Evolutionary conservation across 2,888 invertebrate genomes (phyloP).

Genomic region (Lasioglossum morio): DNA sequence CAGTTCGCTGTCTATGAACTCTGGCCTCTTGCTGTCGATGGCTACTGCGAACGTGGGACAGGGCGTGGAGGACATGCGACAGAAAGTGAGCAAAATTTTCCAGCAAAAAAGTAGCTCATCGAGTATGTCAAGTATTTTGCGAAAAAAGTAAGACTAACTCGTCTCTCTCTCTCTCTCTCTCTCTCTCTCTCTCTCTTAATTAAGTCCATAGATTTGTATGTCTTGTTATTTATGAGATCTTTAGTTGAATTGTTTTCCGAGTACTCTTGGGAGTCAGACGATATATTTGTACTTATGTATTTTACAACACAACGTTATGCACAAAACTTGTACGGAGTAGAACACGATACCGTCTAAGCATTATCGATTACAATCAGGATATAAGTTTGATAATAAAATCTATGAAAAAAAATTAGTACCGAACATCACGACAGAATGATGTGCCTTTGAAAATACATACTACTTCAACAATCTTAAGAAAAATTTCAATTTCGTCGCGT

Average conservation of each 20-base stretch:
- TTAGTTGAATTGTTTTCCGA: constrained; percentile 20
- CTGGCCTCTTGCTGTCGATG: constrained; percentile 81
- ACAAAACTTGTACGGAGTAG: constrained; percentile 52
- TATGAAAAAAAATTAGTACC: constrained; percentile 31
- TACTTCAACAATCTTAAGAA: constrained; percentile 42
- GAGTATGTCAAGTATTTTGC: constrained; percentile 81
- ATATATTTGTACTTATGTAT: constrained; percentile 40
- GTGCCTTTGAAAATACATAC: constrained; percentile 62
- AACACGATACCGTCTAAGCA: constrained; percentile 28
- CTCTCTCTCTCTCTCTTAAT: constrained; percentile 17
- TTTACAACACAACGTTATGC: constrained; percentile 38
- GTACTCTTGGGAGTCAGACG: constrained; percentile 14
- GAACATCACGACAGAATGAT: constrained; percentile 46
- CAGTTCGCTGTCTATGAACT: constrained; percentile 79
- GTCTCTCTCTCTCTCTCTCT: constrained; percentile 26
- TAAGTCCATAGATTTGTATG: neutral
- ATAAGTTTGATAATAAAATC: constrained; percentile 28
- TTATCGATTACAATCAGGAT: constrained; percentile 30
- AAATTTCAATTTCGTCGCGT: constrained; percentile 11
- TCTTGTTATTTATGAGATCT: constrained; percentile 22
- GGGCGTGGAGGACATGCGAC: constrained; percentile 87
- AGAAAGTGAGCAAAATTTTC: constrained; percentile 87
- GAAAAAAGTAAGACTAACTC: constrained; percentile 76
- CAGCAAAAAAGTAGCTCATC: constrained; percentile 82
- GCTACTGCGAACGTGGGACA: constrained; percentile 85